Conservation (phyloP, 2,797 vertebrate species). For the Oryzias sinensis region DNA sequence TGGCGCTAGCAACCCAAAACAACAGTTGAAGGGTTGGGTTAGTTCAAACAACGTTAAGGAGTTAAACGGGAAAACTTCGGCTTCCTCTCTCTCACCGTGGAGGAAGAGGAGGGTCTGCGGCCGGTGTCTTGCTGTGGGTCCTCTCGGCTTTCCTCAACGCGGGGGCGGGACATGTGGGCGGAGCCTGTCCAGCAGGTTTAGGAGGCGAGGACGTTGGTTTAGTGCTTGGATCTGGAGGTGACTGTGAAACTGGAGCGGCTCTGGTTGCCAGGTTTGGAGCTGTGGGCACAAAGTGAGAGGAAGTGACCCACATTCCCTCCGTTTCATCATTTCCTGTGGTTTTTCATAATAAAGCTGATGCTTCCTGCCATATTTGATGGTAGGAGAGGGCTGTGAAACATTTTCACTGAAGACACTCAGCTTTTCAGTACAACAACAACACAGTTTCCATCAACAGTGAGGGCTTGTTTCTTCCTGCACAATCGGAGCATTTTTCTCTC, state of each 20-base stretch:
- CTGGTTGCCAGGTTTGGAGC: slow-evolving; percentile 54
- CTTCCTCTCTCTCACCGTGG: slow-evolving; percentile 53
- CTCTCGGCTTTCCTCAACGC: slow-evolving; percentile 47
- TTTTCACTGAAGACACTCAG: neutral
- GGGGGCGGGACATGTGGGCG: slow-evolving; percentile 11
- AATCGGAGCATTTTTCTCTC: slow-evolving; percentile 50
- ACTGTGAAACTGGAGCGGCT: slow-evolving; percentile 1
- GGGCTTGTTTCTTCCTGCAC: slow-evolving; percentile 43
- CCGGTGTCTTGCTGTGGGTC: slow-evolving; percentile 12
- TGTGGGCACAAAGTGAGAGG: slow-evolving; percentile 12
- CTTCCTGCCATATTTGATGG: neutral
- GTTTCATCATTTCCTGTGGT: too few species aligned
- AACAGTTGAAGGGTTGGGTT: too few species aligned
- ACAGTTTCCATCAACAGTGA: slow-evolving; percentile 29
- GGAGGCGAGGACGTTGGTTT: slow-evolving; percentile 21
- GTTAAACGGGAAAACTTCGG: too few species aligned
- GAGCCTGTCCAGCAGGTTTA: neutral
- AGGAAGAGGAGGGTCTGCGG: slow-evolving; percentile 51
- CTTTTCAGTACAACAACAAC: neutral
- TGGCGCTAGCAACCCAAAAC: too few species aligned
- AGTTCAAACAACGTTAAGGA: too few species aligned
- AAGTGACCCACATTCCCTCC: too few species aligned
- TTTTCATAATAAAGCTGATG: too few species aligned
- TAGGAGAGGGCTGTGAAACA: neutral
- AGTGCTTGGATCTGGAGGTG: slow-evolving; percentile 1